Percentiles rank a stretch among this genome's conserved stretches.
phyloP scores from a whole-genome alignment of 2,113 vertebrate species.

The Ciconia stormi region DNA sequence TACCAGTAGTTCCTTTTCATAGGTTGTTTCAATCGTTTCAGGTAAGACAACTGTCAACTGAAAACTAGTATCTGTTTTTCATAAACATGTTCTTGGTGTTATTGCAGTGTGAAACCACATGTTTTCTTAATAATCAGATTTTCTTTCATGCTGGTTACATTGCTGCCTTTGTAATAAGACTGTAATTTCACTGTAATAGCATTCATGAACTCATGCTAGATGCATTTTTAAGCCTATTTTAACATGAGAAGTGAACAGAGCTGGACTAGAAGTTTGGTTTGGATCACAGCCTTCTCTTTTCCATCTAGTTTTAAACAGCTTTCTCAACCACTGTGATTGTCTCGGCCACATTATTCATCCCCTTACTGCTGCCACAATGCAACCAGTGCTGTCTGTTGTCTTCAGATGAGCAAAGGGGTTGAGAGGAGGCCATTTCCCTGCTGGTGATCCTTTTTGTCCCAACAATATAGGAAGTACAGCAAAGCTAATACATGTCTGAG shows the following conservation, averaged over 20 bases:
- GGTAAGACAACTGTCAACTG: background rate
- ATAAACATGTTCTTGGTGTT: background rate
- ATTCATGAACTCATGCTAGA: background rate
- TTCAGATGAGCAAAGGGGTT: background rate
- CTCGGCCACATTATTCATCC: rapidly evolving
- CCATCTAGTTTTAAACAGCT: background rate
- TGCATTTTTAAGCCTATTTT: background rate
- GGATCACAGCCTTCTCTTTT: background rate
- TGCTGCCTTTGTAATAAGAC: background rate
- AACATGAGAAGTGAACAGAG: background rate
- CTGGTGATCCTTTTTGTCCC: background rate
- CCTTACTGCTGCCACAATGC: background rate
- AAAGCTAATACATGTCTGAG: background rate
- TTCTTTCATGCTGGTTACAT: background rate
- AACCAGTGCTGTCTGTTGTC: background rate
- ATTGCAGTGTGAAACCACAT: background rate
- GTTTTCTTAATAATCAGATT: background rate
- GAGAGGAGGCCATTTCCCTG: background rate
- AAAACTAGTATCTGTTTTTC: background rate
- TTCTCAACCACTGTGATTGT: background rate
- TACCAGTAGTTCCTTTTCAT: background rate
- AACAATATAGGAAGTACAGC: background rate
- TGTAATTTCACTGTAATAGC: background rate
- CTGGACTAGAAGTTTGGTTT: background rate
- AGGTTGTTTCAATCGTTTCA: background rate